Conservation (phyloP, 2,113 vertebrate species). For the Oreochromis spilurus region DNA sequence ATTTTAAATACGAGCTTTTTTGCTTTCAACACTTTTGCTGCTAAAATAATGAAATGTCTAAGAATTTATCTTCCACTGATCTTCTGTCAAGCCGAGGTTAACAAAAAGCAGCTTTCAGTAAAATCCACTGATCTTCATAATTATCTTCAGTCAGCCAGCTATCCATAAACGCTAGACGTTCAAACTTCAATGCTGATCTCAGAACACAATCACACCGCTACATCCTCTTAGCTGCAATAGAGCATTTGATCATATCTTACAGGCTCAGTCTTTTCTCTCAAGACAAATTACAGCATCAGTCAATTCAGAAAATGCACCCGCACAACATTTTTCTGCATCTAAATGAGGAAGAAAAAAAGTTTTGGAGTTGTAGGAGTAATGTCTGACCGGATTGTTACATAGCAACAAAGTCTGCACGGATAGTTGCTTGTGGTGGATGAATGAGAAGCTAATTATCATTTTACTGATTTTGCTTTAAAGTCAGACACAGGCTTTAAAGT, state of each 20-base stretch:
- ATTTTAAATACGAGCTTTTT: not conserved
- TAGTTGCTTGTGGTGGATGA: not conserved
- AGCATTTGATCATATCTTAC: not conserved
- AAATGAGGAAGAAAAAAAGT: not conserved
- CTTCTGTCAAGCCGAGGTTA: not conserved
- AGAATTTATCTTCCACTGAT: not conserved
- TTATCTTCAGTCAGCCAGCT: not conserved
- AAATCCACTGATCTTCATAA: not conserved
- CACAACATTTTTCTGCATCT: not conserved
- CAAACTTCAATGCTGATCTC: not conserved
- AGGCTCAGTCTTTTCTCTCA: not conserved
- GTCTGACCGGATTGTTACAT: not conserved
- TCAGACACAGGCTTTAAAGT: not conserved
- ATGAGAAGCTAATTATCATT: not conserved
- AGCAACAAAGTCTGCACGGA: not conserved
- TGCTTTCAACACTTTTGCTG: not conserved
- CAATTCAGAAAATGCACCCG: not conserved
- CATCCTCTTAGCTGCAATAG: not conserved
- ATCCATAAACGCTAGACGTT: not conserved
- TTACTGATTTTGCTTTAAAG: not conserved
- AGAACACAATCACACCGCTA: not conserved
- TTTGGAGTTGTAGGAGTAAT: not conserved
- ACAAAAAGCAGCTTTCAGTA: not conserved
- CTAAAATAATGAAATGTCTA: not conserved
- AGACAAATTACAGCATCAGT: not conserved